Base-by-base conservation (phyloP, 2,113 vertebrate species). In the Oxyura jamaicensis region DNA sequence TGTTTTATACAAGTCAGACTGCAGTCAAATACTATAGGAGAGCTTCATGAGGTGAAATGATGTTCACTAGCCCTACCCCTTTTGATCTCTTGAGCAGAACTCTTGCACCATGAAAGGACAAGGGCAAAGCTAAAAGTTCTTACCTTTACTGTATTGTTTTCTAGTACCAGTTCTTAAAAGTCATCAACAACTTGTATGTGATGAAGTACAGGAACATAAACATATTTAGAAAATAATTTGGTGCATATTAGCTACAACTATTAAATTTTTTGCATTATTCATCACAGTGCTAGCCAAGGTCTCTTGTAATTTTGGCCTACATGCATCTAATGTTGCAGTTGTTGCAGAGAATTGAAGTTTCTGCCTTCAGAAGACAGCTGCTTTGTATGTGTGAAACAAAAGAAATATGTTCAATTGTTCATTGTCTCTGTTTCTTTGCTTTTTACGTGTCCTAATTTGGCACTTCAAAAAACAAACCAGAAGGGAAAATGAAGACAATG, bases 401-500 rank as follows among this genome's bases (percentile, higher is more conserved):
- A 83, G 31, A 83, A 68, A 33, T 8, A 11, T 60, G 9, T 21
- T 46, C 46, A 46, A 33, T 1, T 39, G 86, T 77, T 83, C 65
- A 72, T 48, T 76, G 8, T 67, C 41, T 77, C 42, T 80, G 18
- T 7, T 59, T 89, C n/a, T 56, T 82, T 84, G 46, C 75, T 80
- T 94, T 94, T 93, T 83, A 88, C 90, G 68, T 3, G 85, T 18
- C 29, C 28, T 76, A 35, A 11, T 69, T 50, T 50, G 36, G 59
- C 71, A 91, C 74, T 92, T 91, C 62, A 90, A 83, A 93, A 79
- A 78, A 35, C 33, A 77, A 82, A 92, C 25, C 60, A 82, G 76
- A 91, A 93, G 71, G 80, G 76, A 90, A 90, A 52, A 90, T 71
- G 65, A 92, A 53, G 53, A 93, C 1, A 8, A 10, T 19, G 87